phyloP scores from a whole-genome alignment of 2,888 invertebrate species.

The Entomobrya multifasciata region DNA sequence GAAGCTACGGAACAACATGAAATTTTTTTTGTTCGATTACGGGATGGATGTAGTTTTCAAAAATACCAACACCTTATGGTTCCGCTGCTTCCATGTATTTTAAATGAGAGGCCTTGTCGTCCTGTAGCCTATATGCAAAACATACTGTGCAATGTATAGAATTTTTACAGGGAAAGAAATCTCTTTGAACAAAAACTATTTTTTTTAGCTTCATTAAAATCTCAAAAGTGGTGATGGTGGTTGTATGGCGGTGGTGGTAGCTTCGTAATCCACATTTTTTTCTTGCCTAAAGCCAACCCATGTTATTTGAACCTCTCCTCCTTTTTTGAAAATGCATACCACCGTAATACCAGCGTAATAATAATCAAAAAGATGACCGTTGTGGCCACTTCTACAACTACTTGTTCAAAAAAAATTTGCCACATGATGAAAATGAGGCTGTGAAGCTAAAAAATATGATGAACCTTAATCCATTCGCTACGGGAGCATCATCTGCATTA shows the following conservation, averaged over 20 bases:
- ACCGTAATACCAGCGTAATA: conserved; percentile 8
- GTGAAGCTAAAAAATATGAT: conserved; percentile 23
- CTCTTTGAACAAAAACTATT: too few relatives aligned
- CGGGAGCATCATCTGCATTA: conserved; percentile 32
- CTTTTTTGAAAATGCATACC: conserved; percentile 31
- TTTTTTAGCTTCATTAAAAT: conserved; percentile 33
- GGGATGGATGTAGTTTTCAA: too few relatives aligned
- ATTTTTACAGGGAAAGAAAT: too few relatives aligned
- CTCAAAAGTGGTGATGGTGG: background rate
- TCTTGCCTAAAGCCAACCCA: conserved; percentile 20
- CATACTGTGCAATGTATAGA: too few relatives aligned
- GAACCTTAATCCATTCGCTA: conserved; percentile 50
- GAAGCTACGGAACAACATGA: too few relatives aligned
- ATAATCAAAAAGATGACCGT: conserved; percentile 46
- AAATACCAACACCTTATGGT: too few relatives aligned
- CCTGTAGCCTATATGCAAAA: too few relatives aligned
- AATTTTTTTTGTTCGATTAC: too few relatives aligned
- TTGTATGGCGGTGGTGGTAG: background rate
- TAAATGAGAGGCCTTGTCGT: too few relatives aligned
- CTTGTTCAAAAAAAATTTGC: conserved; percentile 17
- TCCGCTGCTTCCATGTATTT: too few relatives aligned
- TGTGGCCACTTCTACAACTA: conserved; percentile 37
- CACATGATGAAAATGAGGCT: conserved; percentile 33
- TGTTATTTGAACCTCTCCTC: background rate
- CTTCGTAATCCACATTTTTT: background rate